A percentile compares a stretch with the other conserved stretches of the same genome.
phyloP scores from a whole-genome alignment of 1,140 invertebrate species.

The Acyrthosiphon pisum region DNA sequence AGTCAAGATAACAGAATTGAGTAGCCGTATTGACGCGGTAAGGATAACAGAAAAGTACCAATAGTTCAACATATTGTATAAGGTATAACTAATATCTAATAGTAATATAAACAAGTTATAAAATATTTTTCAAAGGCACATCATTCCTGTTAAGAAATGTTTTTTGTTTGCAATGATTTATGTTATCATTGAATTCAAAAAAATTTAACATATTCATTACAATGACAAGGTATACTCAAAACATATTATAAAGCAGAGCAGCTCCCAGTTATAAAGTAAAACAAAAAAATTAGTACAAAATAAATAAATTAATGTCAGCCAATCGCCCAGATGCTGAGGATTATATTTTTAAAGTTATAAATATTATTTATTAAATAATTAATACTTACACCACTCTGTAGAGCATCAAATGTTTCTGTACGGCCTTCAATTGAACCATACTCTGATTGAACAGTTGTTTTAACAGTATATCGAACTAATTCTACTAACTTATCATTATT shows the following conservation, averaged over 20 bases:
- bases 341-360: neutral
- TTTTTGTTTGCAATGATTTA: neutral
- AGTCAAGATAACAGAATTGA: too few species aligned
- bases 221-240: neutral
- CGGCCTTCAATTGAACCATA: conserved; percentile 71
- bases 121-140: too few species aligned
- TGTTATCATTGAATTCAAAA: neutral
- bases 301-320: too few species aligned
- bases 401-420: conserved; percentile 73
- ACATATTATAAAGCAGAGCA: neutral
- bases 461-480: conserved; percentile 70
- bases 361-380: neutral
- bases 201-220: neutral
- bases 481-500: conserved; percentile 73
- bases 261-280: neutral
- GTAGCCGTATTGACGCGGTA: too few species aligned
- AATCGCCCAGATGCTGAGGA: neutral
- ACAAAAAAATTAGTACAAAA: neutral
- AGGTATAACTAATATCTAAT: too few species aligned
- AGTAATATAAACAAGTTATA: too few species aligned
- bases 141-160: too few species aligned
- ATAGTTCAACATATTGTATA: too few species aligned
- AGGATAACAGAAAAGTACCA: too few species aligned
- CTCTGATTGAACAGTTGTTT: conserved; percentile 73
- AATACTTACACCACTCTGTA: conserved; percentile 71